Evolutionary conservation across 2,888 invertebrate genomes (phyloP), one percentile per base, ranked within the genome.

Genomic region (Isotomurus palustris): DNA sequence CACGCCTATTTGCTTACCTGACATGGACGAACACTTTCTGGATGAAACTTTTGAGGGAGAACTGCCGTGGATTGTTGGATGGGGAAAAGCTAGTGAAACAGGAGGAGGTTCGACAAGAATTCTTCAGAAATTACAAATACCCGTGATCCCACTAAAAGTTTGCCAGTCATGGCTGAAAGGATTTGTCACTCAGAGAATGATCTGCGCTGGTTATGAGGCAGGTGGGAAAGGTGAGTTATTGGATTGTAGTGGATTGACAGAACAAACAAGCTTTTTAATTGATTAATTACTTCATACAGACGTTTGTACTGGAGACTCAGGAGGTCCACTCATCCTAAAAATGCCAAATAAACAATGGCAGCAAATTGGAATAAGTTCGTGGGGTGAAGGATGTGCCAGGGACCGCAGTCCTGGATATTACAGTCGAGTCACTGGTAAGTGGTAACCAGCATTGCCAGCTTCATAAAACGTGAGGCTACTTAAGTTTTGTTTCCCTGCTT

Each of bases 1-100:
- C 1, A 69, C 65, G 0, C 70, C 70, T 3, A 57, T 70, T 19
- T 70, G 70, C 45, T 51, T 70, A 2, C 67, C 70, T 1, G 43
- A 58, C 0, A 43, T 41, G 1, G 17, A 43, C 3, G 21, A 48
- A 2, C n/a, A n/a, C n/a, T 51, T 25, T 21, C 17, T 35, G 2
- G 38, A 25, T 19, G 17, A 1, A 3, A 22, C 14, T 8, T 54
- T 56, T 28, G 54, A 57, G 2, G 54, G 35, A 3, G 44, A 29
- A 41, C 52, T 22, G 1, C 48, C 64, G 3, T 45, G 32, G 2
- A 65, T 68, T 0, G 48, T 56, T 8, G 67, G 67, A 17, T 69
- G 67, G 66, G 67, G 65, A 8, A 36, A 60, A 36, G 44, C 65
- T 1, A 47, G 51, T 38, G 64, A 64, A 53, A 47, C 56, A 32